phyloP scores from a whole-genome alignment of 2,888 invertebrate species.

The Dryocosmus kuriphilus region DNA sequence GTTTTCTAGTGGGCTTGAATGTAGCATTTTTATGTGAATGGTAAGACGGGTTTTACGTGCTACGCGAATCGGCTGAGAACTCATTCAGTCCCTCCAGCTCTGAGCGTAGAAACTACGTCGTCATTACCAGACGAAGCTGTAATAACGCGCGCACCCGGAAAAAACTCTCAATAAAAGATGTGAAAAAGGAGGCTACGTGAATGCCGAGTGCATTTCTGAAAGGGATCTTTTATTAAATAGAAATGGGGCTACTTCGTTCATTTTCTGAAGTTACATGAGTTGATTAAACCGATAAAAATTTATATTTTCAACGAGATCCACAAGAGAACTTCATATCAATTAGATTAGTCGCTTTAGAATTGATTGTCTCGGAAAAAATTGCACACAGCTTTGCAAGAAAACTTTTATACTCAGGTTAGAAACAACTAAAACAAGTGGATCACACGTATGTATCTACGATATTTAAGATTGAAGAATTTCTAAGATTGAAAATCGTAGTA shows the following conservation, averaged over 20 bases:
- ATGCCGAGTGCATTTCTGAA: conserved; percentile 14
- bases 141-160: conserved; percentile 20
- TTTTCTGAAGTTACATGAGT: not conserved
- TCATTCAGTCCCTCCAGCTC: conserved; percentile 19
- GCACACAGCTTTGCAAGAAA: too few species aligned
- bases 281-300: not conserved
- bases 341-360: too few species aligned
- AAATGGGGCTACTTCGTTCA: conserved; percentile 18
- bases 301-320: not conserved
- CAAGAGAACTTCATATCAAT: not conserved
- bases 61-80: conserved; percentile 26
- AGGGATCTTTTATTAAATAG: conserved; percentile 17
- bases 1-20: conserved; percentile 11
- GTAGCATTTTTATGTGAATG: conserved; percentile 9
- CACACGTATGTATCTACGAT: too few species aligned
- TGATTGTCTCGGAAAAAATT: too few species aligned
- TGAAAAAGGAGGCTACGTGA: not conserved
- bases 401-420: too few species aligned
- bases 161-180: conserved; percentile 8
- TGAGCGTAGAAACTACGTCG: conserved; percentile 9
- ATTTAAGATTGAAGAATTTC: too few species aligned
- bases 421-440: too few species aligned
- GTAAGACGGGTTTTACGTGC: not conserved
- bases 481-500: too few species aligned
- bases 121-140: conserved; percentile 14